phyloP scores from a whole-genome alignment of 2,797 vertebrate species.

The Clarias platycephalus region DNA sequence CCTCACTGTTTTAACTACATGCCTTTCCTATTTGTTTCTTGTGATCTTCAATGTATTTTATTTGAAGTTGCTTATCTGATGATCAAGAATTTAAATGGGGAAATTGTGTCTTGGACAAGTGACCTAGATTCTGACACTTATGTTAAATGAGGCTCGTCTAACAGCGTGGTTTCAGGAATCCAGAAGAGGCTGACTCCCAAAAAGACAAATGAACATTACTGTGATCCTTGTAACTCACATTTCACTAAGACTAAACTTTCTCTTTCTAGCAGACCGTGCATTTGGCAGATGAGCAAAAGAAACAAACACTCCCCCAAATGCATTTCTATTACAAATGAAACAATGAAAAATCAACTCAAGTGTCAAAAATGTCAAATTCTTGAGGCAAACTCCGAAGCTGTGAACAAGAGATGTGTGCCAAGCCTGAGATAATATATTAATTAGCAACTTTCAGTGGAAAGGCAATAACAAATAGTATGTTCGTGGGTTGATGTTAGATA shows the following conservation, averaged over 20 bases:
- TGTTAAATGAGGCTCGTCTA: constrained; percentile 39
- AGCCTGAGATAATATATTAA: constrained; percentile 13
- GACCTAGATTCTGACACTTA: constrained; percentile 46
- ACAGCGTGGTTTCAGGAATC: constrained; percentile 45
- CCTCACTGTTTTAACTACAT: constrained; percentile 2
- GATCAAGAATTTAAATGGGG: not conserved
- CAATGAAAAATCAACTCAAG: constrained; percentile 26
- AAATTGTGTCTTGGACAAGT: constrained; percentile 13
- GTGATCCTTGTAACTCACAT: constrained; percentile 56
- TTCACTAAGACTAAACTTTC: constrained; percentile 45
- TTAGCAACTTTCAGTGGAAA: constrained; percentile 2
- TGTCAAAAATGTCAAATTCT: constrained; percentile 28
- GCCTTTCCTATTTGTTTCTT: not conserved
- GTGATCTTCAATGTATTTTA: not conserved
- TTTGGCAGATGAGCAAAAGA: constrained; percentile 50
- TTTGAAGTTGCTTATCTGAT: not conserved
- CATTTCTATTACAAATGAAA: constrained; percentile 52
- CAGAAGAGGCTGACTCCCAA: constrained; percentile 27
- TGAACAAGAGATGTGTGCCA: not conserved
- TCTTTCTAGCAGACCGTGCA: constrained; percentile 53
- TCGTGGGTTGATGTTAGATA: constrained; percentile 1
- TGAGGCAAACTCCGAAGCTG: constrained; percentile 26
- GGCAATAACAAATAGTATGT: constrained; percentile 45
- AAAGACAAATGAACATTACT: constrained; percentile 38
- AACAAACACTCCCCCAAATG: constrained; percentile 42